These are phyloP conservation scores for Holocentrus rufus DNA, from an alignment of 2,797 vertebrate species.

Conservation along the genomic window DNA sequence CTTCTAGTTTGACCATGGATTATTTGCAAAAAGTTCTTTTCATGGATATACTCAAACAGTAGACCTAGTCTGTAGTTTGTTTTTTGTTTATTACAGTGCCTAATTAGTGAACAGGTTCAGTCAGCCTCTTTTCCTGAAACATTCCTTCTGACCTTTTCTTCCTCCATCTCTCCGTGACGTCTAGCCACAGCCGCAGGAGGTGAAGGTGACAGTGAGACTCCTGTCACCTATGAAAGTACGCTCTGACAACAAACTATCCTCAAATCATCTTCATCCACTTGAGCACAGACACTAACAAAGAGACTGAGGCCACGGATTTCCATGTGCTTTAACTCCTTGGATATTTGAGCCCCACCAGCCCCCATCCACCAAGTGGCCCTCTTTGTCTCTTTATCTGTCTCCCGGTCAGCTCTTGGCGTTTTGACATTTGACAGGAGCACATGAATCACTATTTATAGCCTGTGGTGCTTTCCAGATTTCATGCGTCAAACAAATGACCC, in stretches of 20 bases:
- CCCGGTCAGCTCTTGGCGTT: slow-evolving; percentile 38
- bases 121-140: background rate
- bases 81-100: background rate
- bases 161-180: slow-evolving; percentile 9
- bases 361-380: slow-evolving; percentile 62
- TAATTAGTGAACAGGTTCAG: background rate
- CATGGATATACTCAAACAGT: background rate
- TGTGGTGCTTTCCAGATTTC: slow-evolving; percentile 50
- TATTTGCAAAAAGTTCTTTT: background rate
- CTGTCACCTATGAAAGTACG: slow-evolving; percentile 83
- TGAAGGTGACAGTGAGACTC: slow-evolving; percentile 72
- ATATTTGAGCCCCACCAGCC: slow-evolving; percentile 48
- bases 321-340: slow-evolving; percentile 27
- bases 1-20: too few species aligned
- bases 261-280: background rate
- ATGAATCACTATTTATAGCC: slow-evolving; percentile 66
- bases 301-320: slow-evolving; percentile 13
- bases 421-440: slow-evolving; percentile 37
- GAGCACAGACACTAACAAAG: slow-evolving; percentile 20
- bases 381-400: slow-evolving; percentile 38
- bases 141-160: background rate
- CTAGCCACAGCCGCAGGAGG: slow-evolving; percentile 58
- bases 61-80: background rate
- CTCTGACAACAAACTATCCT: slow-evolving; percentile 67
- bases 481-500: slow-evolving; percentile 49